Conservation (phyloP, 2,888 invertebrate species). For the Lamellibrachia columna region DNA sequence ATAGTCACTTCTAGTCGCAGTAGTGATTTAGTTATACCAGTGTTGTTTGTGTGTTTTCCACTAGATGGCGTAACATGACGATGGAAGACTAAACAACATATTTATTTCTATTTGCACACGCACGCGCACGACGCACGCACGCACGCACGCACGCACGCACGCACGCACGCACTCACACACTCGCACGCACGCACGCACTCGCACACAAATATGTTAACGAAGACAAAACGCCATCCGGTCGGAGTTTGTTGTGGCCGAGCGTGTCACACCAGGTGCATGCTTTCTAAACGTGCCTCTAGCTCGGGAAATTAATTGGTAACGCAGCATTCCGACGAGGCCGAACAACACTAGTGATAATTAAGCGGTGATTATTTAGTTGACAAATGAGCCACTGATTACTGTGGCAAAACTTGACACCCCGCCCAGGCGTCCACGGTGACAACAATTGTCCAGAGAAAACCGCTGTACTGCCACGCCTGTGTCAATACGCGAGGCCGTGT, state of each 20-base stretch:
- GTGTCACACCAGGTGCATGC: neutral
- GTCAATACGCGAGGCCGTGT: neutral
- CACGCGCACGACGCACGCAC: too few relatives aligned
- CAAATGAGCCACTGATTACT: neutral
- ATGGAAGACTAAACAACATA: too few relatives aligned
- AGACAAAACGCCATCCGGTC: too few relatives aligned
- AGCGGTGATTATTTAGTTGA: neutral
- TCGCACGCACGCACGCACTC: too few relatives aligned
- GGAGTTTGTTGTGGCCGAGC: neutral
- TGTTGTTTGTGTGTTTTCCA: too few relatives aligned
- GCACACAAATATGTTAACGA: too few relatives aligned
- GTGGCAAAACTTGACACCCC: neutral
- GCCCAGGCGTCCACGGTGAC: neutral
- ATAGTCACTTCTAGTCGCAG: too few relatives aligned
- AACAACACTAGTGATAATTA: neutral
- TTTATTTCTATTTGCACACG: too few relatives aligned
- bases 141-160: too few relatives aligned
- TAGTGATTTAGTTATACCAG: too few relatives aligned
- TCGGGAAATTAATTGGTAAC: slow-evolving; percentile 12
- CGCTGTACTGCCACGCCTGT: neutral
- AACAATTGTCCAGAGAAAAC: neutral
- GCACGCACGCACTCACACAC: too few relatives aligned
- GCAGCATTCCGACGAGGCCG: neutral
- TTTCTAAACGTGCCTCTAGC: neutral
- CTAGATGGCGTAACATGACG: too few relatives aligned